A percentile compares a stretch with the other conserved stretches of the same genome.
phyloP scores from a whole-genome alignment of 35 echinoderm and acorn worm genomes.

The Ophioderma brevispina region DNA sequence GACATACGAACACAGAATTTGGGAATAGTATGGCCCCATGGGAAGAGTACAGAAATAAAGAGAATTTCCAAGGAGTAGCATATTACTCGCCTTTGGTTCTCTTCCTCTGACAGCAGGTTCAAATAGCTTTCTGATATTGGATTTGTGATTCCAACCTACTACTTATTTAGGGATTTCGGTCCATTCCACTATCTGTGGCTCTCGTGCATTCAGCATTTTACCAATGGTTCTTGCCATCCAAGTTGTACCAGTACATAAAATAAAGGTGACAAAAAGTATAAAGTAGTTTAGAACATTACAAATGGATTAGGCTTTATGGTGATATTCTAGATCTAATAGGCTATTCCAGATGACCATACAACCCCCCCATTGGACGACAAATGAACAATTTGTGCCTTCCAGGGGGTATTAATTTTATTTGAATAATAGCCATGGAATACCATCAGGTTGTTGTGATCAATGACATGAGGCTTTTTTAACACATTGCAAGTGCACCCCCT shows the following conservation, averaged over 20 bases:
- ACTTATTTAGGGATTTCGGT: constrained; percentile 98
- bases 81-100: constrained; percentile 93
- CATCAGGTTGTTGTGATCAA: too few relatives aligned
- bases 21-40: too few relatives aligned
- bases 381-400: too few relatives aligned
- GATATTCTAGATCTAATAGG: too few relatives aligned
- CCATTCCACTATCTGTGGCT: constrained; percentile 97
- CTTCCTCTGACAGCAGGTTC: constrained; percentile 94
- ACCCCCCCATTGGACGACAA: too few relatives aligned
- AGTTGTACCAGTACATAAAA: constrained; percentile 91
- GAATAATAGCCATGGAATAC: too few relatives aligned
- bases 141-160: constrained; percentile 97
- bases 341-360: too few relatives aligned
- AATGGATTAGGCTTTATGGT: too few relatives aligned
- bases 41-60: background rate
- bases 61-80: background rate
- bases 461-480: too few relatives aligned
- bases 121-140: constrained; percentile 98
- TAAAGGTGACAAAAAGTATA: background rate
- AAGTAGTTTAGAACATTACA: background rate
- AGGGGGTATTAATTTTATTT: too few relatives aligned
- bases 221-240: constrained; percentile 97
- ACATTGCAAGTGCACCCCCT: too few relatives aligned
- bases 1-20: too few relatives aligned
- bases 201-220: constrained; percentile 95